Conservation (phyloP, 2,888 invertebrate species). For the Hydropsyche betteni region DNA sequence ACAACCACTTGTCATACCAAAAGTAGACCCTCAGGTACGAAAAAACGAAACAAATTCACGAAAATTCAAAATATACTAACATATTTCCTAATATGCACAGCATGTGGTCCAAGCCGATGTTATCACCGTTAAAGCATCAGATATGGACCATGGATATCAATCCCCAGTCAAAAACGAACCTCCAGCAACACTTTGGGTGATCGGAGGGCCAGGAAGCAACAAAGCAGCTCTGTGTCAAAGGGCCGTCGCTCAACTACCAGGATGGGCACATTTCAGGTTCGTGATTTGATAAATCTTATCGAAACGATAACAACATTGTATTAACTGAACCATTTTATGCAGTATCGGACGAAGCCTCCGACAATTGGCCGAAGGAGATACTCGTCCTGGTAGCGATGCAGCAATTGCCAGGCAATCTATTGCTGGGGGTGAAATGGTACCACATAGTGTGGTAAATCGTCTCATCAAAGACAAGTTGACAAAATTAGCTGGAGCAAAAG, state of each 20-base stretch:
- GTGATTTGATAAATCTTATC: slow-evolving; percentile 6
- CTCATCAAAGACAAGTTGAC: slow-evolving; percentile 76
- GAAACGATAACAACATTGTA: too few relatives aligned
- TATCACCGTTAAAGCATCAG: slow-evolving; percentile 54
- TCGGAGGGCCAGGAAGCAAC: slow-evolving; percentile 92
- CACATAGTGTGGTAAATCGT: slow-evolving; percentile 79
- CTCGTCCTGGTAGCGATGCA: slow-evolving; percentile 68
- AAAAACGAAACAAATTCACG: background rate
- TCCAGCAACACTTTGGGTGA: slow-evolving; percentile 68
- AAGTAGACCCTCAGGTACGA: slow-evolving; percentile 35
- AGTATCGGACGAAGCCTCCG: slow-evolving; percentile 83
- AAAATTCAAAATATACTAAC: background rate
- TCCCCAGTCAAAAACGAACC: slow-evolving; percentile 56
- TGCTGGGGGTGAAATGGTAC: slow-evolving; percentile 82
- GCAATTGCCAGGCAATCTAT: slow-evolving; percentile 76
- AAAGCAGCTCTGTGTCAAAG: slow-evolving; percentile 82
- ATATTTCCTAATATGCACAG: slow-evolving; percentile 34
- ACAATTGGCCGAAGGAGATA: slow-evolving; percentile 74
- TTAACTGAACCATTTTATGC: background rate
- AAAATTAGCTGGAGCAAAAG: slow-evolving; percentile 69
- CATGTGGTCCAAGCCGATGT: slow-evolving; percentile 59
- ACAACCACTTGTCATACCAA: slow-evolving; percentile 31
- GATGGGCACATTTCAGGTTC: slow-evolving; percentile 79
- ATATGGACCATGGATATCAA: slow-evolving; percentile 58
- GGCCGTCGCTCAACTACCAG: slow-evolving; percentile 73